These are phyloP conservation scores for Drosophila bocki DNA, from an alignment of 1,140 invertebrate genomes.

Conservation along the genomic window DNA sequence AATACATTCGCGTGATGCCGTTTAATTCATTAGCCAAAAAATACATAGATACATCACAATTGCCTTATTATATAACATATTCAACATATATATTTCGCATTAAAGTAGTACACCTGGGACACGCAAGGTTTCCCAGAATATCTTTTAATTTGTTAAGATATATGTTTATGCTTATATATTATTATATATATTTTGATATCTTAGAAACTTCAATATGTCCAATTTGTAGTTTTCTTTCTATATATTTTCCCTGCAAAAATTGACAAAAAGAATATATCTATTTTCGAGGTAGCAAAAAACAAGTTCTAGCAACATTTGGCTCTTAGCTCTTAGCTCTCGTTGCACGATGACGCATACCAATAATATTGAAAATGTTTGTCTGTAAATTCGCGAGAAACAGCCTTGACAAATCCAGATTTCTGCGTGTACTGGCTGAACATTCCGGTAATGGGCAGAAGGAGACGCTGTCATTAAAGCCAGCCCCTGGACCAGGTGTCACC, in stretches of 20 bases:
- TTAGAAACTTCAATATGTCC: not conserved
- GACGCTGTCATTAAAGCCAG: conserved; percentile 17
- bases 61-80: conserved; percentile 12
- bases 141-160: not conserved
- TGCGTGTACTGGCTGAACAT: conserved; percentile 6
- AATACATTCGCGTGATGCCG: conserved; percentile 5
- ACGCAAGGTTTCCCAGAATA: not conserved
- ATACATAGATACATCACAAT: conserved; percentile 1
- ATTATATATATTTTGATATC: not conserved
- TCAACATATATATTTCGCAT: not conserved
- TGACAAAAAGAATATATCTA: not conserved
- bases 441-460: conserved; percentile 15
- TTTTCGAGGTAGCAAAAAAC: conserved; percentile 9
- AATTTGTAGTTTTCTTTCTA: not conserved
- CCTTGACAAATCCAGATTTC: conserved; percentile 46
- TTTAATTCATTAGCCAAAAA: conserved; percentile 4
- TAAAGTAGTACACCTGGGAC: not conserved
- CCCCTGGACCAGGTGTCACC: conserved; percentile 21
- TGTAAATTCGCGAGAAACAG: conserved; percentile 33
- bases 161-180: not conserved
- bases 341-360: conserved; percentile 19
- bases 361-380: conserved; percentile 34
- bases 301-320: conserved; percentile 24
- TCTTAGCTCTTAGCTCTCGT: too few relatives aligned
- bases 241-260: not conserved